Evolutionary conservation across 2,888 invertebrate genomes (phyloP).

Genomic region (Fragum fragum): DNA sequence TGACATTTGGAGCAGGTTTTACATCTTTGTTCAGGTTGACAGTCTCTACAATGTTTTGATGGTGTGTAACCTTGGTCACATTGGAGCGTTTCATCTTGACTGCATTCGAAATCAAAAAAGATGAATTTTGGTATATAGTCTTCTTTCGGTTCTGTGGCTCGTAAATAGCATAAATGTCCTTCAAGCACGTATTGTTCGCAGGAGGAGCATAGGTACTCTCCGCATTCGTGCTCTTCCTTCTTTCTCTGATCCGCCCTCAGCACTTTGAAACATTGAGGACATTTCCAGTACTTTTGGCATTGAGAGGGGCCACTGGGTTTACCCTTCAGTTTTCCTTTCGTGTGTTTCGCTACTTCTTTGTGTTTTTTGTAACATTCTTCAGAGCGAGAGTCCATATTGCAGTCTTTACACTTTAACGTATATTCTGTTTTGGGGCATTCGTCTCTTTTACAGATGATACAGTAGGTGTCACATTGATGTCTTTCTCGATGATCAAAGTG

Average conservation of each 20-base stretch:
- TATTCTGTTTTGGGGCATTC: constrained; percentile 34
- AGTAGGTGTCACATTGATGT: constrained; percentile 37
- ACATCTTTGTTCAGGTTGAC: constrained; percentile 33
- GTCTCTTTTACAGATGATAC: constrained; percentile 46
- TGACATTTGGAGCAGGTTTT: constrained; percentile 34
- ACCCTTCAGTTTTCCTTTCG: constrained; percentile 31
- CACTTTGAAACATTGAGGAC: constrained; percentile 37
- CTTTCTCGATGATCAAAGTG: constrained; percentile 38
- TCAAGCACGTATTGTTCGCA: constrained; percentile 21
- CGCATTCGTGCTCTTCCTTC: constrained; percentile 36
- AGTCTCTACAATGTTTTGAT: constrained; percentile 31
- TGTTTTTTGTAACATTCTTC: constrained; percentile 29
- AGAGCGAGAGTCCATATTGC: constrained; percentile 38
- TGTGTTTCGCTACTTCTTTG: constrained; percentile 9
- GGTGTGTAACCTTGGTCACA: constrained; percentile 33
- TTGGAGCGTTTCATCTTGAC: constrained; percentile 29
- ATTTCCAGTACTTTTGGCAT: constrained; percentile 38
- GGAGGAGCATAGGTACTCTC: constrained; percentile 34
- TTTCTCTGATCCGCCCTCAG: constrained; percentile 17
- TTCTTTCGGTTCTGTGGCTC: constrained; percentile 33
- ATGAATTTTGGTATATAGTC: constrained; percentile 36
- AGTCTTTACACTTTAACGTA: constrained; percentile 4
- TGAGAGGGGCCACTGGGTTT: constrained; percentile 16
- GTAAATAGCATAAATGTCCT: constrained; percentile 39
- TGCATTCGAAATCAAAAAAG: constrained; percentile 47